phyloP scores from a whole-genome alignment of 2,888 invertebrate species.

The Hypsopygia costalis region DNA sequence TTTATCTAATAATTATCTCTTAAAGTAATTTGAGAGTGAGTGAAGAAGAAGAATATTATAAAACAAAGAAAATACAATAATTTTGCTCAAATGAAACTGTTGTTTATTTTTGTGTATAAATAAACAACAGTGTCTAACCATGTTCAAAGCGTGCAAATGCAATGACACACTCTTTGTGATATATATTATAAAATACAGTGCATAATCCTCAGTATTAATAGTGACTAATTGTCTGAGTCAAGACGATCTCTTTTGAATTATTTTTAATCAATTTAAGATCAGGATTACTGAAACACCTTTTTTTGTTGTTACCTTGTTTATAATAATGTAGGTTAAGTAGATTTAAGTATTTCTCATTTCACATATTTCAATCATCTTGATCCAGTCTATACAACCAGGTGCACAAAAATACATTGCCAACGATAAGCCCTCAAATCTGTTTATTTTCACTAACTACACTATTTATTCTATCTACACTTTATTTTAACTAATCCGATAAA shows the following conservation, averaged over 20 bases:
- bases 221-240: conserved; percentile 26
- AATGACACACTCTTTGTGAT: conserved; percentile 15
- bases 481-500: conserved; percentile 22
- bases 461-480: conserved; percentile 22
- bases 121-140: no score
- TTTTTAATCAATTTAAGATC: background rate
- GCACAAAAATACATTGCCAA: conserved; percentile 77
- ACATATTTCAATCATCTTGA: conserved; percentile 36
- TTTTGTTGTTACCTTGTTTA: no score
- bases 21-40: no score
- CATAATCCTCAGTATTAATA: conserved; percentile 18
- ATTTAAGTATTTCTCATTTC: background rate
- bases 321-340: no score
- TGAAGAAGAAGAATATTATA: no score
- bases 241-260: conserved; percentile 29
- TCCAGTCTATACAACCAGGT: conserved; percentile 53
- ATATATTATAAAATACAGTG: conserved; percentile 19
- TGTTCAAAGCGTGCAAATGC: conserved; percentile 7
- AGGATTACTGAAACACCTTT: no score
- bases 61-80: no score
- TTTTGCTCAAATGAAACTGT: no score
- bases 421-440: conserved; percentile 55
- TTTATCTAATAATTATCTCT: no score
- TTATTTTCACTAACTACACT: conserved; percentile 38
- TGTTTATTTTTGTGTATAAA: no score